A percentile compares a stretch with the other conserved stretches of the same genome.
Evolutionary conservation across 1,140 invertebrate genomes (phyloP).

Genomic region (Heliconius melpomene): DNA sequence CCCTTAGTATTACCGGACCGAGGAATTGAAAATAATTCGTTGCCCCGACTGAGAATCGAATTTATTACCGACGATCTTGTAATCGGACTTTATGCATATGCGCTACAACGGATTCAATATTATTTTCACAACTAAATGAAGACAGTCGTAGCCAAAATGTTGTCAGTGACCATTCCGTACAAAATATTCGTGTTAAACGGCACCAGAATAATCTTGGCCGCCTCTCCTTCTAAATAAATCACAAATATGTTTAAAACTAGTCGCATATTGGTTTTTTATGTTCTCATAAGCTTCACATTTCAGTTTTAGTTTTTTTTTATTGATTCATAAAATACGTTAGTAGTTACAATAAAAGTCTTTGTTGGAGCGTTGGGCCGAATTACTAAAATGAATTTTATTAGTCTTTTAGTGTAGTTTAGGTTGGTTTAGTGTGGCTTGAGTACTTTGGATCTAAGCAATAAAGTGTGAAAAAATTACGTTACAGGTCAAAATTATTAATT

Average conservation of each 20-base stretch:
- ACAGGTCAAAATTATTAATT: not conserved
- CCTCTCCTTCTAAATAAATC: constrained; percentile 2
- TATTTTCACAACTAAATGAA: constrained; percentile 9
- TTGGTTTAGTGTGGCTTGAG: not conserved
- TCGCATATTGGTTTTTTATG: constrained; percentile 11
- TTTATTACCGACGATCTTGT: too few species aligned
- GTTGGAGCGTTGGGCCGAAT: not conserved
- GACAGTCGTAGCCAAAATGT: not conserved
- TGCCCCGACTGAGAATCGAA: too few species aligned
- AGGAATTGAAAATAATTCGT: too few species aligned
- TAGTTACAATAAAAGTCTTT: constrained; percentile 9
- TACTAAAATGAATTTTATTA: constrained; percentile 2
- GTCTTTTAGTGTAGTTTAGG: not conserved
- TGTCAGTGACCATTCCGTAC: not conserved
- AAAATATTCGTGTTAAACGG: not conserved
- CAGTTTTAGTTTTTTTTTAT: constrained; percentile 1
- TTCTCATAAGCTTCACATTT: constrained; percentile 9
- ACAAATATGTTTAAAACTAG: not conserved
- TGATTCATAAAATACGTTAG: not conserved
- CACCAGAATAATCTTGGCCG: constrained; percentile 11
- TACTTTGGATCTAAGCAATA: not conserved
- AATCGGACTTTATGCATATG: too few species aligned
- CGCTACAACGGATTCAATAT: not conserved
- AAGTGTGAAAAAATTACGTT: not conserved
- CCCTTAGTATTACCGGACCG: too few species aligned